Evolutionary conservation across 2,113 vertebrate genomes (phyloP).

Genomic region (Macquaria australasica): DNA sequence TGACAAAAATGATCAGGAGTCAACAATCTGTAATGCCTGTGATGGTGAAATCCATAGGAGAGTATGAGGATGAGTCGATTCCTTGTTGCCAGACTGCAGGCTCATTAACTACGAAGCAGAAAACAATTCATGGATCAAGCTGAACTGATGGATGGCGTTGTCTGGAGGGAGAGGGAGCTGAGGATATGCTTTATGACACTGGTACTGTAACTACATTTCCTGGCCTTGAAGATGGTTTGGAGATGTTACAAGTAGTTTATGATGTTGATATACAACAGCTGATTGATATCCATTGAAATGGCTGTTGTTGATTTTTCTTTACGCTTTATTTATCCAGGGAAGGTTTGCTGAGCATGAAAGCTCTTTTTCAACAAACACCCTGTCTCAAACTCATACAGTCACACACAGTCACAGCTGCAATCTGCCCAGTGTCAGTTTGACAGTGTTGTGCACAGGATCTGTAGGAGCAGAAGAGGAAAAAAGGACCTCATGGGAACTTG

Average conservation of each 20-base stretch:
- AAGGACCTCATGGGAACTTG: neutral
- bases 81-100: slow-evolving; percentile 54
- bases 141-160: slow-evolving; percentile 44
- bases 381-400: neutral
- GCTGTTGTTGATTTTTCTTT: slow-evolving; percentile 32
- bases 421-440: neutral
- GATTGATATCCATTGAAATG: slow-evolving; percentile 32
- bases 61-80: slow-evolving; percentile 68
- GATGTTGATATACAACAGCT: slow-evolving; percentile 33
- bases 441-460: neutral
- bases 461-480: neutral
- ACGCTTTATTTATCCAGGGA: slow-evolving; percentile 31
- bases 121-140: slow-evolving; percentile 64
- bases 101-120: slow-evolving; percentile 60
- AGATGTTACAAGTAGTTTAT: slow-evolving; percentile 40
- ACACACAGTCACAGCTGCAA: neutral
- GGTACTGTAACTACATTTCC: slow-evolving; percentile 51
- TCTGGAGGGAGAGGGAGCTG: slow-evolving; percentile 26
- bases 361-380: neutral
- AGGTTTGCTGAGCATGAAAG: slow-evolving; percentile 5
- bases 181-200: slow-evolving; percentile 43
- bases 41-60: slow-evolving; percentile 58
- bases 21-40: slow-evolving; percentile 66
- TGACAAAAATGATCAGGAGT: slow-evolving; percentile 72
- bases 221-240: slow-evolving; percentile 39